phyloP scores from a whole-genome alignment of 1,140 invertebrate genomes.

The Ridgeia piscesae region DNA sequence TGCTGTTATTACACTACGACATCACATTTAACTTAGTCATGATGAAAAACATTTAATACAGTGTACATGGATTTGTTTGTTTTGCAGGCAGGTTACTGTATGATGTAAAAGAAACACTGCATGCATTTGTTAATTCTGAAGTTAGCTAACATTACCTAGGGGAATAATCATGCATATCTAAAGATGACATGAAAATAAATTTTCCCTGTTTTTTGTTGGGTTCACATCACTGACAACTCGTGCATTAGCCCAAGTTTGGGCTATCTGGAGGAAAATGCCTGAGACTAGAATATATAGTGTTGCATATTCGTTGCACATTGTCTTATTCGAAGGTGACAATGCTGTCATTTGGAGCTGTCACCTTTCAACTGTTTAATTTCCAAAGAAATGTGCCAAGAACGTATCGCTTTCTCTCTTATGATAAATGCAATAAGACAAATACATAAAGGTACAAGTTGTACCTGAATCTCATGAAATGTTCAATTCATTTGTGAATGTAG shows the following conservation, averaged over 20 bases:
- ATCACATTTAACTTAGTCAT: neutral
- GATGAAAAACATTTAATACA: neutral
- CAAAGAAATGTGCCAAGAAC: neutral
- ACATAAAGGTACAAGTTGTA: neutral
- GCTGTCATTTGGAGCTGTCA: too few species aligned
- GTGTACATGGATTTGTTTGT: neutral
- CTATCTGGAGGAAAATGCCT: too few species aligned
- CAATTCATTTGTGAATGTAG: neutral
- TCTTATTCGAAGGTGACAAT: too few species aligned
- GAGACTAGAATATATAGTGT: neutral
- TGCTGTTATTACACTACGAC: too few species aligned
- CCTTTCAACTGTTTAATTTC: neutral
- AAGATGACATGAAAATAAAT: too few species aligned
- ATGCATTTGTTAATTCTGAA: neutral
- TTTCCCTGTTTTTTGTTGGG: neutral
- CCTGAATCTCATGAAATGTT: neutral
- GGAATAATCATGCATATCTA: neutral
- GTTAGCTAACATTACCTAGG: neutral
- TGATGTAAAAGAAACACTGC: neutral
- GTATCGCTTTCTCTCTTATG: neutral
- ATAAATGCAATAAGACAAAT: neutral
- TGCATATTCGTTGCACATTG: constrained; percentile 8
- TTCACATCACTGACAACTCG: neutral
- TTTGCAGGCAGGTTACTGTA: too few species aligned
- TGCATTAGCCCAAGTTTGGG: too few species aligned